These are phyloP conservation scores for Drosophila tani DNA, from an alignment of 1,140 invertebrate species.

Conservation along the genomic window DNA sequence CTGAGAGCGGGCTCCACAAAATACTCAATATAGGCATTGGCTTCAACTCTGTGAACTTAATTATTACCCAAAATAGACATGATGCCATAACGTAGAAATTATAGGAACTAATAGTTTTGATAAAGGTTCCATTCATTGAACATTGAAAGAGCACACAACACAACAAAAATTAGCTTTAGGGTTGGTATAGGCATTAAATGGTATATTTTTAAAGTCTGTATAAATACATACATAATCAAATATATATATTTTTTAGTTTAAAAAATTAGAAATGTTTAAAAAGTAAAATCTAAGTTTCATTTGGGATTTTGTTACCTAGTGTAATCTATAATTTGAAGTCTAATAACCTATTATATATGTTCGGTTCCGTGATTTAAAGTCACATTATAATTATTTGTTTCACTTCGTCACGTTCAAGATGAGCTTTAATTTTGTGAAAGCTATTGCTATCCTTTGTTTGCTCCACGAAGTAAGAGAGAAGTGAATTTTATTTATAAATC, in stretches of 20 bases:
- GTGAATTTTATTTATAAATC: not conserved
- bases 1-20: not conserved
- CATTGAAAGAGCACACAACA: not conserved
- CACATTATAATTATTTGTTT: not conserved
- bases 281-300: not conserved
- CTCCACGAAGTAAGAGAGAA: not conserved
- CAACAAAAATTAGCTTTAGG: not conserved
- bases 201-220: too few relatives aligned
- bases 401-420: not conserved
- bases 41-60: not conserved
- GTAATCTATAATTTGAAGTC: not conserved
- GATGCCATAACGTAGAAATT: not conserved
- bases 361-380: too few relatives aligned
- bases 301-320: not conserved
- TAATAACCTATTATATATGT: not conserved
- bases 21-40: too few relatives aligned
- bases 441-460: not conserved
- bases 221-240: too few relatives aligned
- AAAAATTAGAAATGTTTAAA: not conserved
- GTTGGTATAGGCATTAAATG: too few relatives aligned
- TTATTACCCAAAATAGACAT: not conserved
- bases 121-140: not conserved
- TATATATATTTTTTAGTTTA: too few relatives aligned
- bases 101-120: not conserved
- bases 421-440: not conserved